A percentile compares a stretch with the other conserved stretches of the same genome.
These are phyloP conservation scores for Pelagia noctiluca DNA, from an alignment of 30 jellyfish, hydroid and myxozoan species.

Conservation along the genomic window DNA sequence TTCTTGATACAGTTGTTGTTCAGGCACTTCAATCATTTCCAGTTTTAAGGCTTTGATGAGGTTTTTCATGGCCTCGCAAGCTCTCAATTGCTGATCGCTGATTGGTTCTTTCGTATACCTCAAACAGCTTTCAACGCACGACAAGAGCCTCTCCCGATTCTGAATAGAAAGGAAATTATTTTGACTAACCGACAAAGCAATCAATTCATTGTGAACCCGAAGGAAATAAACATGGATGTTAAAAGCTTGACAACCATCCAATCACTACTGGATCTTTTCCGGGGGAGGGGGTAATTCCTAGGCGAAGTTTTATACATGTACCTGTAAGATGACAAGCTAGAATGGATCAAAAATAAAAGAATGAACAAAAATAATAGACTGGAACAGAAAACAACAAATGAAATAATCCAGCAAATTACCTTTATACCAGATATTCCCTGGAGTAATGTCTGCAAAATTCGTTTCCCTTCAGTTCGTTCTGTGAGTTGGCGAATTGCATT, in stretches of 20 bases:
- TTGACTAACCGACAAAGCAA: too few relatives aligned
- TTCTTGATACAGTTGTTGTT: constrained; percentile 86
- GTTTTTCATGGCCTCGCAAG: constrained; percentile 37
- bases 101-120: constrained; percentile 37
- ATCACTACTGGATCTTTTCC: too few relatives aligned
- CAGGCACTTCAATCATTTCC: constrained; percentile 61
- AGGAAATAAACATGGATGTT: too few relatives aligned
- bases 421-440: constrained; percentile 75
- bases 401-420: constrained; percentile 49
- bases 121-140: constrained; percentile 72
- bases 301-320: too few relatives aligned
- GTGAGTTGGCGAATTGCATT: constrained; percentile 55
- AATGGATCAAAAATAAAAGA: too few relatives aligned
- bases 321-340: too few relatives aligned
- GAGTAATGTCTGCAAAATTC: constrained; percentile 62
- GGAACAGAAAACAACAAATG: background rate
- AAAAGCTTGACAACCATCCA: too few relatives aligned
- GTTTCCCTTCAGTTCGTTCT: constrained; percentile 29
- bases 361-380: too few relatives aligned
- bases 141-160: constrained; percentile 84
- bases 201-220: too few relatives aligned
- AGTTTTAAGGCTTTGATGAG: constrained; percentile 55
- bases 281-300: too few relatives aligned
- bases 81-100: constrained; percentile 22
- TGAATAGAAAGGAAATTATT: constrained; percentile 5